Conservation (phyloP, 1,140 invertebrate genomes). For the Plutomurus gul region DNA sequence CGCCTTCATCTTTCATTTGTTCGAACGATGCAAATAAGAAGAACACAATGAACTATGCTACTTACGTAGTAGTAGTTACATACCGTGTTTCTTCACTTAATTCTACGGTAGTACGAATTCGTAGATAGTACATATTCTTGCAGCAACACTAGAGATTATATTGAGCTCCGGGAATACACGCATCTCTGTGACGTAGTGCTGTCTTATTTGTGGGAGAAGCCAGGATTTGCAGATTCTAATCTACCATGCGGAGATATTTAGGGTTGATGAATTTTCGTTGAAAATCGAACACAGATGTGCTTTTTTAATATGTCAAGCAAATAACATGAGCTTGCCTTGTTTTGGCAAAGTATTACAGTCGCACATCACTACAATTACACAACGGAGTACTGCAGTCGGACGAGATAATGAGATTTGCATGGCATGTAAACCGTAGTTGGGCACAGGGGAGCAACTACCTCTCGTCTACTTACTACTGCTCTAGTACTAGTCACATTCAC, state of each 20-base stretch:
- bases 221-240: background rate
- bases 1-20: background rate
- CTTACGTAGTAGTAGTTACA: too few relatives aligned
- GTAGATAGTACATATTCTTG: too few relatives aligned
- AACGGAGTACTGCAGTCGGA: background rate
- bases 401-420: conserved; percentile 25
- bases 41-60: conserved; percentile 3
- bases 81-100: too few relatives aligned
- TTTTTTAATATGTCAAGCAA: background rate
- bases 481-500: background rate
- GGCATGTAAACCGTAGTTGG: background rate
- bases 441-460: conserved; percentile 24
- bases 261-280: conserved; percentile 12
- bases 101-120: too few relatives aligned
- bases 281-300: conserved; percentile 8
- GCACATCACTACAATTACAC: background rate
- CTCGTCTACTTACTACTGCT: too few relatives aligned
- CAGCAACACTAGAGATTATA: too few relatives aligned
- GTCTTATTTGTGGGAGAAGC: background rate
- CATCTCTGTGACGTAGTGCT: too few relatives aligned
- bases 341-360: background rate
- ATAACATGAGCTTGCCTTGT: background rate
- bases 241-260: background rate
- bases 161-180: too few relatives aligned
- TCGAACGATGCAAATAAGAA: background rate